Evolutionary conservation across 2,797 vertebrate species (phyloP), one percentile per base, ranked within the genome.

Genomic region (Simalia tracyae): DNA sequence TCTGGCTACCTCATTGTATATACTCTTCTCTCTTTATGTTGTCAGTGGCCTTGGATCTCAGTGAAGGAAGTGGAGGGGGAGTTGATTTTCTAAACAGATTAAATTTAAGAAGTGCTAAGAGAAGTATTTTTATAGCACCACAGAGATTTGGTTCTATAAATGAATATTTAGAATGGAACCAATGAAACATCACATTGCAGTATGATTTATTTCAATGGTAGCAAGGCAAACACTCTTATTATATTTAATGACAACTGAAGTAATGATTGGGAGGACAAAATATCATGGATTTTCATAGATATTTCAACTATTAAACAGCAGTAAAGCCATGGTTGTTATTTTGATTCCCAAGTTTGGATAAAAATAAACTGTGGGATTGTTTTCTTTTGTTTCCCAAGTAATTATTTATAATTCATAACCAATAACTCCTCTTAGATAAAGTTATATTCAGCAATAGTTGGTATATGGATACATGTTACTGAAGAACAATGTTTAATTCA

Each of bases 341-440:
- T n/a, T 91, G 10, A 24, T 28, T 87, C 15, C 42, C 54, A 12
- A 50, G 46, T 42, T 17, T 42, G 46, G 26, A 50, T 85, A 84
- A 81, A 42, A 93, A 8, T 57, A 87, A 54, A 61, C 66, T 26
- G 28, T 60, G 66, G 0, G n/a, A 66, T 93, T n/a, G 10, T 64
- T 88, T 66, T 3, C 17, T 86, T 42, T 50, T 31, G 61, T 46
- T 92, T 96, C 91, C 92, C 91, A 42, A 63, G 84, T 93, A 92
- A 50, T 86, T 92, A 36, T 91, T 92, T 56, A 56, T 46, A 66
- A 81, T 88, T 26, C 57, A 93, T 76, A 60, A 36, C 60, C 19
- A 28, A 66, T 24, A 91, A 46, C 64, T 89, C 64, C 87, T 85
- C 9, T 88, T 72, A 91, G 90, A 56, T 94, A 81, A n/a, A 87